Evolutionary conservation across 2,797 vertebrate species (phyloP).

Genomic region (Trachops cirrhosus): DNA sequence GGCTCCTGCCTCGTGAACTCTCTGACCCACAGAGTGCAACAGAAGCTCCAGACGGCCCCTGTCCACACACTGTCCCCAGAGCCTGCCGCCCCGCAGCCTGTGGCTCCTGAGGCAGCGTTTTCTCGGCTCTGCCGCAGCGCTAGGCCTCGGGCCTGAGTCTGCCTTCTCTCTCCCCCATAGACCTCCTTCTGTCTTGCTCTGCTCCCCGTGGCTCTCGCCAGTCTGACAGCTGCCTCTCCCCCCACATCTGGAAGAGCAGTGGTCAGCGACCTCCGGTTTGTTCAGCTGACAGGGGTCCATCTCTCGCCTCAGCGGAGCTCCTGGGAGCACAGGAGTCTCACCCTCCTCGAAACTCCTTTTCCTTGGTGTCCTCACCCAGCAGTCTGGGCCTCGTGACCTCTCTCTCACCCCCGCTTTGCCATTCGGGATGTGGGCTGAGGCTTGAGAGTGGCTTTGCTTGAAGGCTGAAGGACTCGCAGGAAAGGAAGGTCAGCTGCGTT

Average conservation of each 20-base stretch:
- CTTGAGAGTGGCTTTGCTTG: not conserved
- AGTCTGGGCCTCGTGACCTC: not conserved
- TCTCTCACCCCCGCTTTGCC: not conserved
- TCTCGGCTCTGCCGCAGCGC: not conserved
- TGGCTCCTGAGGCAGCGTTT: rapidly evolving
- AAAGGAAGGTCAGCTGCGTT: rapidly evolving
- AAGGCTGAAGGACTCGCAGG: not conserved
- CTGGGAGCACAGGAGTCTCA: rapidly evolving
- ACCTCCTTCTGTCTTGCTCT: not conserved
- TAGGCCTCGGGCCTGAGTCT: too few relatives aligned
- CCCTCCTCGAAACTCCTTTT: not conserved
- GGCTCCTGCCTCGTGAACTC: not conserved
- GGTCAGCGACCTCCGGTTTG: not conserved
- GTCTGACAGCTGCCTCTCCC: not conserved
- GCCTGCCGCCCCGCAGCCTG: not conserved
- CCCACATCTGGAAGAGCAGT: not conserved
- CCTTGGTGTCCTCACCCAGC: not conserved
- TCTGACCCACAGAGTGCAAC: not conserved
- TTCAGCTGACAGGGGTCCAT: rapidly evolving
- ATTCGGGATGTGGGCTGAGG: not conserved
- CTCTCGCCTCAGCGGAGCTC: not conserved
- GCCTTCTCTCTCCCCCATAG: not conserved
- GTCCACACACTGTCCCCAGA: rapidly evolving
- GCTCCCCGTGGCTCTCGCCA: rapidly evolving
- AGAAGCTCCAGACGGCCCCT: rapidly evolving